A percentile compares a stretch with the other conserved stretches of the same genome.
Conservation (phyloP, 2,113 vertebrate genomes). For the Riparia riparia region DNA sequence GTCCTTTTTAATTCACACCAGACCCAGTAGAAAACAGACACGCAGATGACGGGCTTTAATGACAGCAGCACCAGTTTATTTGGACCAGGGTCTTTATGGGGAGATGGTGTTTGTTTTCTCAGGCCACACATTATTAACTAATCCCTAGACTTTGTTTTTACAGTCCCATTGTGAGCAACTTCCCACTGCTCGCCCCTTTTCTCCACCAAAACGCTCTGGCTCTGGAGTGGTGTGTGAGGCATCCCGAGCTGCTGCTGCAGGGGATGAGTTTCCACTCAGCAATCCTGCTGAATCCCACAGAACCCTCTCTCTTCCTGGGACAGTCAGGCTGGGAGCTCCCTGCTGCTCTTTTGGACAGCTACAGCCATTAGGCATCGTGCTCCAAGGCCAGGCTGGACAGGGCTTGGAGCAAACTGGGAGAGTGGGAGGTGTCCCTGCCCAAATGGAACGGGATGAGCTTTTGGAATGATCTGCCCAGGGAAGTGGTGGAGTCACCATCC, state of each 20-base stretch:
- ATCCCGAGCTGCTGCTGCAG: neutral
- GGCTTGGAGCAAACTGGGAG: neutral
- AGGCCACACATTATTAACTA: constrained; percentile 50
- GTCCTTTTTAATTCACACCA: constrained; percentile 1
- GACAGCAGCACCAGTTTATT: constrained; percentile 53
- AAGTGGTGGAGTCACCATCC: neutral
- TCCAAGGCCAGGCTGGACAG: neutral
- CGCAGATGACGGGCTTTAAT: constrained; percentile 56
- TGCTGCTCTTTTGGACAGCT: neutral
- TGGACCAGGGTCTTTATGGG: constrained; percentile 11
- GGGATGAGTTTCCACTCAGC: neutral
- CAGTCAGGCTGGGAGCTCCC: neutral
- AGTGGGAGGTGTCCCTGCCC: neutral
- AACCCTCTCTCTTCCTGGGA: neutral
- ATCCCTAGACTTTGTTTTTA: constrained; percentile 51
- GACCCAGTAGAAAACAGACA: constrained; percentile 8
- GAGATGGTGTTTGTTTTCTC: constrained; percentile 56
- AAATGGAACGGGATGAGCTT: neutral
- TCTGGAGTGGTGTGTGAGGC: neutral
- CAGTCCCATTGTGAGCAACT: neutral
- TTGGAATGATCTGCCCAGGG: neutral
- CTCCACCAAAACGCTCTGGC: neutral
- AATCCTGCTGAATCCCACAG: neutral
- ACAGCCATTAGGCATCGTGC: rapidly evolving
- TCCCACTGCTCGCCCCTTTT: neutral